Base-by-base conservation (phyloP, 1,140 invertebrate genomes). In the Steinernema feltiae region DNA sequence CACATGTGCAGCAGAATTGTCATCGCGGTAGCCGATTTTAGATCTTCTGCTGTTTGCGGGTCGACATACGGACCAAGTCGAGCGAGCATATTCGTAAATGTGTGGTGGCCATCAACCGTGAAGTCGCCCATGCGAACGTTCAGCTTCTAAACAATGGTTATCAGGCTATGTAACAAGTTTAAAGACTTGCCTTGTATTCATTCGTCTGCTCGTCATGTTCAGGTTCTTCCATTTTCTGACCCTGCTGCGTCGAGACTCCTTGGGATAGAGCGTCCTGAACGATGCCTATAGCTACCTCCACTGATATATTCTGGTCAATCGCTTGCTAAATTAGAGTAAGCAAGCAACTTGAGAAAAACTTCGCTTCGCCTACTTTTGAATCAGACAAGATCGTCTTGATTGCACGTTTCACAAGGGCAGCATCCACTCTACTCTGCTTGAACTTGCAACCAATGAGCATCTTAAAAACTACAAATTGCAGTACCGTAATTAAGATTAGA, bases 1-100 rank as follows among this genome's bases (percentile, higher is more conserved):
- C 53, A 63, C 53, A 63, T 63, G 53, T 63, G 53, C 53, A 63
- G 24, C 3, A 63, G 24, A 27, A 63, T 63, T 7, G 53, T 63
- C 15, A 63, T 3, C 53, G 53, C 53, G 3, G 53, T 63, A 3
- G 53, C 7, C 7, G 24, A 3, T 21, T 63, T 63, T 21, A 63
- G 3, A 21, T 63, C 53, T n/a, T 63, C 53, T 3, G 53, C 53
- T 7, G 53, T 63, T 15, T 63, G 15, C 53, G 7, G 2, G 53
- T 63, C 53, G 24, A 63, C 53, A 3, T 15, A 7, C 3, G 53
- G 3, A 7, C 7, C 7, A 63, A 63, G 12, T n/a, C 24, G 53
- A 3, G 12, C 53, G 53, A 63, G 53, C 2, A 63, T 7, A 12
- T 27, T 27, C 15, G 53, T 63, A 27, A 63, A 63, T 3, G 53